Evolutionary conservation across 2,888 invertebrate species (phyloP), one percentile per base, ranked within the genome.

Genomic region (Pandemis heparana): DNA sequence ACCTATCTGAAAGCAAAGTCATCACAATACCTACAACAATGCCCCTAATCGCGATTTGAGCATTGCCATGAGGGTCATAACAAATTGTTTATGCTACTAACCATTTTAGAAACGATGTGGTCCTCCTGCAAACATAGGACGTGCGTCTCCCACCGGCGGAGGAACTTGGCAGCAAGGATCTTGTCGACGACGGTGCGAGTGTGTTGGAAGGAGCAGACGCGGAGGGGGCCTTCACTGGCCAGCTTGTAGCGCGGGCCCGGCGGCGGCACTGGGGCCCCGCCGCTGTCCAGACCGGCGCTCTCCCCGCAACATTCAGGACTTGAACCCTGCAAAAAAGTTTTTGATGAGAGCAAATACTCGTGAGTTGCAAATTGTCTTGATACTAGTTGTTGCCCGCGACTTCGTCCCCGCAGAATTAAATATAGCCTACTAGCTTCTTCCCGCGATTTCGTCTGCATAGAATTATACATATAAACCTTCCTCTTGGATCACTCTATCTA

Each of bases 141-240:
- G 86, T 97, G 97, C 53, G 95, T 96, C 87, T 97, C 97, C 97
- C 97, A 97, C 76, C 97, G 92, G 67, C 97, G 92, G 53, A 97
- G 94, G 86, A 97, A 97, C 87, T 97, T 97, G 77, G 97, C 96
- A 71, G 96, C 96, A 80, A 97, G 94, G 79, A 97, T 96, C 90
- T 97, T 97, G 89, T 96, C 96, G 77, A 97, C 96, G 74, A 97
- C 96, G 48, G 97, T 97, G 78, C 97, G 94, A 5, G 97, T 96
- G 87, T 97, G 97, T 81, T 97, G 97, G 79, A 97, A 95, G 83
- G 96, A 96, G 93, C 97, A 97, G 75, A 97, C 95, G 83, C 96
- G 96, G 53, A 97, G 95, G 76, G 96, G 95, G 1, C 97, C 97
- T 80, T 97, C 97, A 16, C 95, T 94, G 64, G 97, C 95, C 60